Evolutionary conservation across 2,113 vertebrate species (phyloP).

Genomic region (Orthonyx spaldingii): DNA sequence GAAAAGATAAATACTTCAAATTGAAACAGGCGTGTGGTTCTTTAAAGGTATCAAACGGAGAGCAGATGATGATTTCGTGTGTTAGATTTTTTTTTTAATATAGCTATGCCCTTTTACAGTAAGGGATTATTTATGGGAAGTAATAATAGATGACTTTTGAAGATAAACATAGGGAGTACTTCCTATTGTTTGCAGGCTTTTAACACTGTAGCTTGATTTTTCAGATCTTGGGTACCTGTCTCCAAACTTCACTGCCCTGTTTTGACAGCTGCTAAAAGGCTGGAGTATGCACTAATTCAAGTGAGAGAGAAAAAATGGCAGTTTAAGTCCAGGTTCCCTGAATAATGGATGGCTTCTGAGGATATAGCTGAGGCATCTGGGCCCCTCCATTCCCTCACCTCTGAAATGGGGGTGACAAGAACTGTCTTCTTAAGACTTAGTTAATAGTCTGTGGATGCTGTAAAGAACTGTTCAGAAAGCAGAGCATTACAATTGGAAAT

Average conservation of each 20-base stretch:
- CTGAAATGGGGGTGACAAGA: background rate
- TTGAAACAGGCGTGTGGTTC: background rate
- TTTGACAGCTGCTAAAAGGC: background rate
- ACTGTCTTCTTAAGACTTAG: background rate
- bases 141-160: background rate
- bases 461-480: background rate
- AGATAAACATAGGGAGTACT: background rate
- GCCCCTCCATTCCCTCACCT: background rate
- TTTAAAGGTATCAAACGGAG: background rate
- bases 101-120: background rate
- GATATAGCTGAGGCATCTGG: background rate
- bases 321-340: background rate
- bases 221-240: background rate
- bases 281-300: background rate
- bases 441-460: background rate
- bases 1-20: background rate
- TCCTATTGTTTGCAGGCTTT: background rate
- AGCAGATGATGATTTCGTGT: background rate
- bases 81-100: background rate
- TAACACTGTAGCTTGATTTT: background rate
- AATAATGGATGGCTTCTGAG: background rate
- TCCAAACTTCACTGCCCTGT: background rate
- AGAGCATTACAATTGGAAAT: constrained; percentile 30
- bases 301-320: background rate
- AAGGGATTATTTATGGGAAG: background rate